Percentiles rank a stretch among this genome's conserved stretches.
Evolutionary conservation across 2,888 invertebrate species (phyloP).

Genomic region (Syritta pipiens): DNA sequence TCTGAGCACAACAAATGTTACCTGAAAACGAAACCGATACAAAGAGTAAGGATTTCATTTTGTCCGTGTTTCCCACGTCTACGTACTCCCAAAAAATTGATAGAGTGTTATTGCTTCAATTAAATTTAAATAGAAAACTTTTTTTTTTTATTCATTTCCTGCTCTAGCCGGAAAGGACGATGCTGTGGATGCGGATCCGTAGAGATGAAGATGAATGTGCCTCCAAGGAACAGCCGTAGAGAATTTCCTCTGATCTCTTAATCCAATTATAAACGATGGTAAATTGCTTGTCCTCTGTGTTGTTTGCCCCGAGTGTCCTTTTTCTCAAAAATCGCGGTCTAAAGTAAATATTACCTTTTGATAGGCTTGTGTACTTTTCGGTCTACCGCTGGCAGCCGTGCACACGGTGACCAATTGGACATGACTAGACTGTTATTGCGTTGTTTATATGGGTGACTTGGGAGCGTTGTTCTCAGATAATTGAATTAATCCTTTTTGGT

Average conservation of each 20-base stretch:
- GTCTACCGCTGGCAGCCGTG: background rate
- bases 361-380: slow-evolving; percentile 29
- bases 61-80: slow-evolving; percentile 53
- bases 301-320: slow-evolving; percentile 13
- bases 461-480: background rate
- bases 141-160: slow-evolving; percentile 32
- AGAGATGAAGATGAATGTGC: slow-evolving; percentile 46
- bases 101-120: slow-evolving; percentile 59
- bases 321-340: slow-evolving; percentile 35
- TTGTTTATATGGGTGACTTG: background rate
- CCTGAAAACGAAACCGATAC: slow-evolving; percentile 31
- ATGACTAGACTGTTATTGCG: slow-evolving; percentile 34
- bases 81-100: slow-evolving; percentile 8
- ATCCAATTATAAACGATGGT: slow-evolving; percentile 63
- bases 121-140: slow-evolving; percentile 49
- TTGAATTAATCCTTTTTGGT: slow-evolving; percentile 29
- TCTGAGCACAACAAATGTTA: slow-evolving; percentile 32
- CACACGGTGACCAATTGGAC: slow-evolving; percentile 56
- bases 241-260: slow-evolving; percentile 55
- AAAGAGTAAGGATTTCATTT: slow-evolving; percentile 3
- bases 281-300: slow-evolving; percentile 45
- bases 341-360: slow-evolving; percentile 58
- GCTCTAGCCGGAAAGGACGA: background rate
- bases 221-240: slow-evolving; percentile 1
- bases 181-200: slow-evolving; percentile 7